Evolutionary conservation across 2,888 invertebrate species (phyloP).

Genomic region (Liodrosophila aerea): DNA sequence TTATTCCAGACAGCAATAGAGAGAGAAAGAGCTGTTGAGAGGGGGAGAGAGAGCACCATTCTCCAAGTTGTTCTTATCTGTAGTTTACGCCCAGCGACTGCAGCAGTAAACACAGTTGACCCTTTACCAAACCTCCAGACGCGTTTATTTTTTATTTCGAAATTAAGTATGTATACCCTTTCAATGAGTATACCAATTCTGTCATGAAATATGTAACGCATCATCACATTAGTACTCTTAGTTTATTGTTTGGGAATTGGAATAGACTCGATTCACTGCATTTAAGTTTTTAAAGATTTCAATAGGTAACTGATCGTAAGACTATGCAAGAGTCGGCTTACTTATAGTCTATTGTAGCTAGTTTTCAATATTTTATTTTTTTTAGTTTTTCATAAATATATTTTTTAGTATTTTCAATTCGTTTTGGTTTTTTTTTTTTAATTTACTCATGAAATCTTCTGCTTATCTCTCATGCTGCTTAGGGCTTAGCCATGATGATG

Average conservation of each 20-base stretch:
- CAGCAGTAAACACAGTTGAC: conserved; percentile 53
- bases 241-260: too few species aligned
- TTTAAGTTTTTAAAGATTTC: too few species aligned
- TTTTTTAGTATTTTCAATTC: conserved; percentile 8
- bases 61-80: conserved; percentile 30
- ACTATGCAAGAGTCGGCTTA: too few species aligned
- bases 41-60: too few species aligned
- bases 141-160: conserved; percentile 28
- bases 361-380: conserved; percentile 2
- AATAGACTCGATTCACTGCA: too few species aligned
- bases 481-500: conserved; percentile 57
- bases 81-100: conserved; percentile 11
- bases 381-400: background rate
- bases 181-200: too few species aligned
- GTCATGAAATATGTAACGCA: too few species aligned
- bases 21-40: too few species aligned
- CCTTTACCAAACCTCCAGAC: conserved; percentile 37
- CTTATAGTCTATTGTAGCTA: too few species aligned
- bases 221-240: too few species aligned
- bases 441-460: conserved; percentile 9
- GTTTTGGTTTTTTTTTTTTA: conserved; percentile 30
- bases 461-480: conserved; percentile 29
- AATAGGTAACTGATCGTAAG: too few species aligned
- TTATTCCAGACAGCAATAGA: too few species aligned
- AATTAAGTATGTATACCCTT: conserved; percentile 10